A percentile compares a stretch with the other conserved stretches of the same genome.
Conservation (phyloP, 1,140 invertebrate genomes). For the Harpegnathos saltator region DNA sequence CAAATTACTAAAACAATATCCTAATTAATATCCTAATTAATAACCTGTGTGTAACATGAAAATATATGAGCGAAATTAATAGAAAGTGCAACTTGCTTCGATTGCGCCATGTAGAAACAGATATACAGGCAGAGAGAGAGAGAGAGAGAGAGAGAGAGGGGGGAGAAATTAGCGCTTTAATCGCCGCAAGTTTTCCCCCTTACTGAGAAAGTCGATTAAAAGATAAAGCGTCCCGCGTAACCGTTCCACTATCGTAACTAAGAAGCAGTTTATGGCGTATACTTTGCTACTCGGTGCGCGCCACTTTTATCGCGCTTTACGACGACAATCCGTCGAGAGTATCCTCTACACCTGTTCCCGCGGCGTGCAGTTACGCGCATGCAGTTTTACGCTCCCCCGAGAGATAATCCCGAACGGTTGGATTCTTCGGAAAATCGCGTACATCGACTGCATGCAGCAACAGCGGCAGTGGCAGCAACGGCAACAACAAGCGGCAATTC, state of each 20-base stretch:
- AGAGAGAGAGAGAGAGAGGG: not conserved
- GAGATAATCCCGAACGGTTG: conserved; percentile 43
- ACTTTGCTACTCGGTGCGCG: conserved; percentile 13
- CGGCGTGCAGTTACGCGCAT: conserved; percentile 16
- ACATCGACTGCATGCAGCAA: conserved; percentile 35
- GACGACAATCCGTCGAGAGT: conserved; percentile 41
- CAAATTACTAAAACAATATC: no score
- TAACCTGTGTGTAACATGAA: no score
- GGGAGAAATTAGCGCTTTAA: not conserved
- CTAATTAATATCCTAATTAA: no score
- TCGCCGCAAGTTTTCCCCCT: not conserved
- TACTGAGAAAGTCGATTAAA: not conserved
- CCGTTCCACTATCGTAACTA: conserved; percentile 17
- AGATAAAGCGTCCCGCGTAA: conserved; percentile 1
- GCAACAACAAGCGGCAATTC: conserved; percentile 45
- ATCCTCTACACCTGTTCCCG: conserved; percentile 34
- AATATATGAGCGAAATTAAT: no score
- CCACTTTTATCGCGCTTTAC: conserved; percentile 44
- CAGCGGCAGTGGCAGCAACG: not conserved
- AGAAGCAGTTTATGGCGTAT: conserved; percentile 28
- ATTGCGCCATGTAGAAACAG: no score
- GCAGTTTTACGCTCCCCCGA: conserved; percentile 10
- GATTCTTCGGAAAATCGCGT: conserved; percentile 46
- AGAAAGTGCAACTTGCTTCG: no score
- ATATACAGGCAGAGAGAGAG: not conserved